Base-by-base conservation (phyloP, 2,113 vertebrate genomes). In the Acrocephalus kingi region DNA sequence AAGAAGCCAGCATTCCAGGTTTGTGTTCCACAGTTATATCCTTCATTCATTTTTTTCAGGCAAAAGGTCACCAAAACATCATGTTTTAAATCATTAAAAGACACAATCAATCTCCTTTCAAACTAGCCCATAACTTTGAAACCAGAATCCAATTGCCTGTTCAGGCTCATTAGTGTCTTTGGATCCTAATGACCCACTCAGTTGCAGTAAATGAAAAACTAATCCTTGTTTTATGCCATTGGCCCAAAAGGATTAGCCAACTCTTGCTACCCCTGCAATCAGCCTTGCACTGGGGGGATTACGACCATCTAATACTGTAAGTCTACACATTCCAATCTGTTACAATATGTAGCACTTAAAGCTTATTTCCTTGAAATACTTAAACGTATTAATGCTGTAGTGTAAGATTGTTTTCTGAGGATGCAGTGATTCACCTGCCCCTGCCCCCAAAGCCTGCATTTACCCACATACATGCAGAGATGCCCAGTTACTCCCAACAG, bases 181-280 rank as follows among this genome's bases (percentile, higher is more conserved):
- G 80, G 94, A 96, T 94, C 90, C 91, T 97, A 97, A 97, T 96
- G 96, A 98, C 84, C 90, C 92, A 97, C 78, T 96, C 94, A 96
- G 90, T 94, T 93, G 93, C 71, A 96, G 89, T 93, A 97, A 97
- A 96, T 96, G 95, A 97, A 98, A 97, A 96, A 96, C 82, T 97
- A 97, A 97, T 97, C 96, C 97, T 97, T 97, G 82, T 95, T 97
- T 96, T 96, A 95, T 97, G 93, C 87, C 88, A 95, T 92, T 97
- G 93, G 92, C 75, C 45, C 20, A 96, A 95, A 97, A 97, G 78
- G 90, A 98, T 97, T 97, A 96, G 94, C 58, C 93, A 96, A 97
- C 94, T 95, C 95, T 96, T 97, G 93, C 94, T 97, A 77, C 61
- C 67, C 90, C 25, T 94, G 75, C 94, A 97, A 87, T 97, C 84